Percentiles rank a stretch among this genome's conserved stretches.
Evolutionary conservation across 2,888 invertebrate genomes (phyloP).

Genomic region (Baccha elongata): DNA sequence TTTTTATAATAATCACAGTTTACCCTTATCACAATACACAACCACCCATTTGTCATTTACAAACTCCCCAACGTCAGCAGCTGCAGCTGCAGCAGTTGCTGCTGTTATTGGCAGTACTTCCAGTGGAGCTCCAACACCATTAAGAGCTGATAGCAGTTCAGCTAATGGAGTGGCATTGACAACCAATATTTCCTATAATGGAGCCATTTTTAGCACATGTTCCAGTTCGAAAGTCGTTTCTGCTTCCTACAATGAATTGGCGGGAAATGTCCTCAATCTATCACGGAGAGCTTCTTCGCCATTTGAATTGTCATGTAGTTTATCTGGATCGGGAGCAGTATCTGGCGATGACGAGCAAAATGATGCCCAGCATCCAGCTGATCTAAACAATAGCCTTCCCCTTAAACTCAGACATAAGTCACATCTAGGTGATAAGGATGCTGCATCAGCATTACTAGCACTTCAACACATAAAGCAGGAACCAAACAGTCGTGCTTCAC

Average conservation of each 20-base stretch:
- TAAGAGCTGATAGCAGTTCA: conserved; percentile 79
- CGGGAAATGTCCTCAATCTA: conserved; percentile 86
- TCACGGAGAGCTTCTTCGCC: conserved; percentile 88
- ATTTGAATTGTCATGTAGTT: conserved; percentile 89
- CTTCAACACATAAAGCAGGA: conserved; percentile 94
- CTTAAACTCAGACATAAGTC: conserved; percentile 96
- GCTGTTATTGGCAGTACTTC: conserved; percentile 74
- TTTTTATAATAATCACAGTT: conserved; percentile 29
- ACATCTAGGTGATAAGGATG: conserved; percentile 94
- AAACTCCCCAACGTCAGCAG: conserved; percentile 71
- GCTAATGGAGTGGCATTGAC: conserved; percentile 76
- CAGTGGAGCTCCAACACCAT: conserved; percentile 32
- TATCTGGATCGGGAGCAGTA: conserved; percentile 84
- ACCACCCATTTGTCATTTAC: conserved; percentile 74
- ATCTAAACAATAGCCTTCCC: conserved; percentile 91
- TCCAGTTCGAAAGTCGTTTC: conserved; percentile 5
- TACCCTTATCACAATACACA: conserved; percentile 45
- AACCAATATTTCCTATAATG: conserved; percentile 62
- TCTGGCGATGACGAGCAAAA: conserved; percentile 83
- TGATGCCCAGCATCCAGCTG: conserved; percentile 83
- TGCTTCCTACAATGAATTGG: conserved; percentile 47
- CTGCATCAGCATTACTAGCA: conserved; percentile 90
- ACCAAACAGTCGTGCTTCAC: conserved; percentile 87
- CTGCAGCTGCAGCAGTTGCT: conserved; percentile 75
- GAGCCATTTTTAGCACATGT: conserved; percentile 60